phyloP scores from a whole-genome alignment of 2,797 vertebrate genomes.

The Meda fulgida region DNA sequence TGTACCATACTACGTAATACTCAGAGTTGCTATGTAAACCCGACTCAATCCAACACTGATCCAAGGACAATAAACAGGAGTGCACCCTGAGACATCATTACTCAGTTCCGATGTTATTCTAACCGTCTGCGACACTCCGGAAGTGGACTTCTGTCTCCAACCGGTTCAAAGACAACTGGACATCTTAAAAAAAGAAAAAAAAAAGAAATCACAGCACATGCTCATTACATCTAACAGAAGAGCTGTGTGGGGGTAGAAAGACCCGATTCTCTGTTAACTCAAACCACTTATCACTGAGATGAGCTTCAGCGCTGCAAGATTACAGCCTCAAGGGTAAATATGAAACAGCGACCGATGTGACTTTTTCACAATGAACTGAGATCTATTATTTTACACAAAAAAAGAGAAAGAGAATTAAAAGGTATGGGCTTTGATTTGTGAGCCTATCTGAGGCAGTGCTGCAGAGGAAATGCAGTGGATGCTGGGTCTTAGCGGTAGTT shows the following conservation, averaged over 20 bases:
- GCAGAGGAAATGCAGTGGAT: neutral
- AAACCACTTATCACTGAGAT: constrained; percentile 23
- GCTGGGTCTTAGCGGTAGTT: neutral
- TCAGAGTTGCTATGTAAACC: constrained; percentile 1
- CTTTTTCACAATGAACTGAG: constrained; percentile 18
- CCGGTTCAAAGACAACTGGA: constrained; percentile 54
- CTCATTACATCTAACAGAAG: constrained; percentile 51
- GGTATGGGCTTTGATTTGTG: neutral
- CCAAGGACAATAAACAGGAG: constrained; percentile 53
- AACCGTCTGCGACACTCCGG: constrained; percentile 33
- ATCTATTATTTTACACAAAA: neutral
- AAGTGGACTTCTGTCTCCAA: constrained; percentile 41
- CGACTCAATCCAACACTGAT: constrained; percentile 27
- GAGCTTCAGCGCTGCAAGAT: constrained; percentile 23
- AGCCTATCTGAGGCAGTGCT: constrained; percentile 8
- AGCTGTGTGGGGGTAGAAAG: constrained; percentile 3
- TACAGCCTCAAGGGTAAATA: constrained; percentile 49
- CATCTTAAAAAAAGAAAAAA: constrained; percentile 45
- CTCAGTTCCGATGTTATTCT: constrained; percentile 47
- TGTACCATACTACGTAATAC: constrained; percentile 13
- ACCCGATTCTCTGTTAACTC: constrained; percentile 19
- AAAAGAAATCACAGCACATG: constrained; percentile 49
- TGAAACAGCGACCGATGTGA: constrained; percentile 21
- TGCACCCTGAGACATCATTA: constrained; percentile 41
- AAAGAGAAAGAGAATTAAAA: neutral